A percentile compares a stretch with the other conserved stretches of the same genome.
Evolutionary conservation across 2,888 invertebrate species (phyloP).

Genomic region (Mechanitis mazaeus): DNA sequence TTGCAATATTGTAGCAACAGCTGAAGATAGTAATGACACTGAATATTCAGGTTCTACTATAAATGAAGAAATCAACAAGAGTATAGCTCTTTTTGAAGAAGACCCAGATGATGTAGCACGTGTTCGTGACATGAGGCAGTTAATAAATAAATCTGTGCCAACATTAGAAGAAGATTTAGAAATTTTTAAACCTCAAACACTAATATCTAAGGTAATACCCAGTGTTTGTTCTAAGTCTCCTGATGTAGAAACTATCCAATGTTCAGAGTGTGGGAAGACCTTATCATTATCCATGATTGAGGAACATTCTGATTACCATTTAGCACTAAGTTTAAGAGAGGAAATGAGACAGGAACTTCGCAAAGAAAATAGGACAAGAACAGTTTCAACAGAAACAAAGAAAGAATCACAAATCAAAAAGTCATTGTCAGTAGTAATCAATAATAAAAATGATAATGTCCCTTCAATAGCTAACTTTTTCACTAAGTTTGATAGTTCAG

Average conservation of each 20-base stretch:
- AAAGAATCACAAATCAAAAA: slow-evolving; percentile 32
- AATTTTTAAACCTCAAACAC: slow-evolving; percentile 11
- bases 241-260: slow-evolving; percentile 50
- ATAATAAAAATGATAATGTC: slow-evolving; percentile 41
- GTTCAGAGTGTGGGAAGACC: slow-evolving; percentile 80
- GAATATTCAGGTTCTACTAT: slow-evolving; percentile 66
- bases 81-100: slow-evolving; percentile 64
- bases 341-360: slow-evolving; percentile 65
- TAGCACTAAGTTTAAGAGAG: slow-evolving; percentile 80
- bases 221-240: slow-evolving; percentile 2
- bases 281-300: slow-evolving; percentile 76
- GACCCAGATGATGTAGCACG: slow-evolving; percentile 51
- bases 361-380: slow-evolving; percentile 34
- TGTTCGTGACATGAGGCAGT: slow-evolving; percentile 52
- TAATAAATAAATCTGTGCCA: slow-evolving; percentile 44
- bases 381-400: slow-evolving; percentile 32
- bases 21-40: slow-evolving; percentile 61
- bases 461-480: slow-evolving; percentile 62
- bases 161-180: slow-evolving; percentile 30
- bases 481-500: slow-evolving; percentile 56
- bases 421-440: slow-evolving; percentile 20
- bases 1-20: slow-evolving; percentile 47
- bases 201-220: slow-evolving; percentile 20
- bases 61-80: slow-evolving; percentile 67
- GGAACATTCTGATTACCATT: slow-evolving; percentile 85